Conservation (phyloP, 2,888 invertebrate species). For the Eremobia ochroleuca region DNA sequence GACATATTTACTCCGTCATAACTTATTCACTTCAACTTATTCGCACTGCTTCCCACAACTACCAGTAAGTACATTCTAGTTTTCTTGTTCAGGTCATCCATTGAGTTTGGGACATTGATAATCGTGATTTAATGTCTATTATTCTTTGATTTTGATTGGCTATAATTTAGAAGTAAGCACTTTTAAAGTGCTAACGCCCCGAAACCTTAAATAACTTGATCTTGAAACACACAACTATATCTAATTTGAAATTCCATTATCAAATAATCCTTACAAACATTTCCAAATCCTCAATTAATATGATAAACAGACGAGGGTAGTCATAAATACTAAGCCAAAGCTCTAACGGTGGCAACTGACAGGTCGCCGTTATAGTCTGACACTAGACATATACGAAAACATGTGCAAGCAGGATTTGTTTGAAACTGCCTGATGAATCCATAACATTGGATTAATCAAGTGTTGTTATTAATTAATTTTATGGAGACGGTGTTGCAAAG, state of each 20-base stretch:
- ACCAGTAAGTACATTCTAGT: neutral
- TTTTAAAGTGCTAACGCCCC: neutral
- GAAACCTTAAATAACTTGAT: neutral
- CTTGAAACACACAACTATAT: neutral
- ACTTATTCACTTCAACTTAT: neutral
- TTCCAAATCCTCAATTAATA: slow-evolving; percentile 35
- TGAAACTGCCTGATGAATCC: slow-evolving; percentile 22
- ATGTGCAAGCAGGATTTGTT: slow-evolving; percentile 38
- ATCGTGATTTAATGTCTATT: neutral
- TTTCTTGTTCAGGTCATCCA: neutral
- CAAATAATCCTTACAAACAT: slow-evolving; percentile 13
- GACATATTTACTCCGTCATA: neutral
- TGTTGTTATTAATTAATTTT: slow-evolving; percentile 21
- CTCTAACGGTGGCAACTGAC: slow-evolving; percentile 61
- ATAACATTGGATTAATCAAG: slow-evolving; percentile 17
- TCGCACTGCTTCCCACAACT: neutral
- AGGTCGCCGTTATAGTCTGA: slow-evolving; percentile 68
- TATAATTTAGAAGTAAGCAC: neutral
- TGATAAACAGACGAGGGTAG: slow-evolving; percentile 41
- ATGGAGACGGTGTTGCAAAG: neutral
- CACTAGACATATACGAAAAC: slow-evolving; percentile 55
- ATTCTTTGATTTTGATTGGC: neutral
- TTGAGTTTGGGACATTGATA: neutral
- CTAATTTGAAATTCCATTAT: neutral
- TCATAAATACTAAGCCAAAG: slow-evolving; percentile 41